Evolutionary conservation across 1,140 invertebrate genomes (phyloP), one percentile per base, ranked within the genome.

Genomic region (Eumeta japonica): DNA sequence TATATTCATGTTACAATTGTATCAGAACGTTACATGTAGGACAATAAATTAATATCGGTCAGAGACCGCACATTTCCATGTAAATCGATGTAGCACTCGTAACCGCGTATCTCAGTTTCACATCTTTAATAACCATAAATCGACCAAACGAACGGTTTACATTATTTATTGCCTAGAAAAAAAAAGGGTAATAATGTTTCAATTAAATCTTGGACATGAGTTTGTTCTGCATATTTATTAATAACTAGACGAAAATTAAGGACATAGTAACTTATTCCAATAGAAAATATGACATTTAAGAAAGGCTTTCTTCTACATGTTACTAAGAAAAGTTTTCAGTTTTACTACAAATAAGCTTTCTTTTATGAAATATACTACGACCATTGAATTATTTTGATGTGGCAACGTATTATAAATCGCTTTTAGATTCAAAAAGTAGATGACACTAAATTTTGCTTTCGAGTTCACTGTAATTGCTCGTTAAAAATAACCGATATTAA

Each of bases 41-140:
- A n/a, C n/a, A n/a, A n/a, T n/a, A n/a, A n/a, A n/a, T n/a, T n/a
- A n/a, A n/a, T n/a, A n/a, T n/a, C n/a, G n/a, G n/a, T 45, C 45
- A 41, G 33, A 42, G 41, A 33, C 39, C 31, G 33, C 40, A 56
- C 51, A 62, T 68, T 65, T 58, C 57, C 55, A 68, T 68, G 52
- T 50, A 65, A 64, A 68, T 65, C 52, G 58, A 59, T 56, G 50
- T 55, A 52, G 57, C 55, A 42, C 11, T 48, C 47, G 45, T 50
- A 45, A 48, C 15, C n/a, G n/a, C 20, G 39, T 68, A 68, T 68
- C 64, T 56, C 41, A 36, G 42, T 29, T 43, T 48, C 54, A 32
- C 52, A 68, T 68, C 64, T 65, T 65, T 64, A 68, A 68, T 68
- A 68, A 64, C 62, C 58, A 62, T 68, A 68, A 68, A 68, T 68